phyloP scores from a whole-genome alignment of 1,140 invertebrate species.

The Pseudomyrmex dendroicus region DNA sequence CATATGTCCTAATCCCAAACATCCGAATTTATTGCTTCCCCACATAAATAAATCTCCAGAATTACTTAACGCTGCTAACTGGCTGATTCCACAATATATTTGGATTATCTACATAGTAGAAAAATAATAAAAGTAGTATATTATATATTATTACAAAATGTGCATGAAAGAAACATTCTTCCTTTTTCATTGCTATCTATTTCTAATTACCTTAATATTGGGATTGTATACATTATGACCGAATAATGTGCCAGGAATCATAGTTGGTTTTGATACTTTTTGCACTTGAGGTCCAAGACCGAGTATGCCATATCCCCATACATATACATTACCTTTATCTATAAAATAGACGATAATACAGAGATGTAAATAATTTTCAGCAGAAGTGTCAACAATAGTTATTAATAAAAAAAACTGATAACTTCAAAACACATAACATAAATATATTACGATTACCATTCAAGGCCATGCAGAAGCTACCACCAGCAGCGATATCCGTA shows the following conservation, averaged over 20 bases:
- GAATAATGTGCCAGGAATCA: constrained; percentile 92
- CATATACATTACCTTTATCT: constrained; percentile 93
- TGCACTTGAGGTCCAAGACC: constrained; percentile 93
- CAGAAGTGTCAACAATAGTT: background rate
- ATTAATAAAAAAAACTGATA: background rate
- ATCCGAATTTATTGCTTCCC: constrained; percentile 94
- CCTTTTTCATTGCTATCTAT: too few relatives aligned
- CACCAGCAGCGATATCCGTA: constrained; percentile 93
- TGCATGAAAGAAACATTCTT: background rate
- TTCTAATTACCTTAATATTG: constrained; percentile 86
- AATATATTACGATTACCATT: constrained; percentile 87
- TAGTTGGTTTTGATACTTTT: constrained; percentile 87
- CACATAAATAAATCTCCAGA: constrained; percentile 94
- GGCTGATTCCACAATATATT: constrained; percentile 90
- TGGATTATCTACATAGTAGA: constrained; percentile 80
- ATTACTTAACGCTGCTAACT: constrained; percentile 93
- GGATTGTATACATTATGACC: constrained; percentile 93
- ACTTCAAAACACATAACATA: background rate
- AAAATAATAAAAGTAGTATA: background rate
- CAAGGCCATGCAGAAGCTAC: constrained; percentile 93
- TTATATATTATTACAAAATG: background rate
- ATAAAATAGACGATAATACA: constrained; percentile 60
- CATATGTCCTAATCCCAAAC: constrained; percentile 91
- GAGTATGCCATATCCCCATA: constrained; percentile 97
- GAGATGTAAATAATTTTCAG: constrained; percentile 37